phyloP scores from a whole-genome alignment of 2,888 invertebrate genomes.

The Platerodrilus igneus region DNA sequence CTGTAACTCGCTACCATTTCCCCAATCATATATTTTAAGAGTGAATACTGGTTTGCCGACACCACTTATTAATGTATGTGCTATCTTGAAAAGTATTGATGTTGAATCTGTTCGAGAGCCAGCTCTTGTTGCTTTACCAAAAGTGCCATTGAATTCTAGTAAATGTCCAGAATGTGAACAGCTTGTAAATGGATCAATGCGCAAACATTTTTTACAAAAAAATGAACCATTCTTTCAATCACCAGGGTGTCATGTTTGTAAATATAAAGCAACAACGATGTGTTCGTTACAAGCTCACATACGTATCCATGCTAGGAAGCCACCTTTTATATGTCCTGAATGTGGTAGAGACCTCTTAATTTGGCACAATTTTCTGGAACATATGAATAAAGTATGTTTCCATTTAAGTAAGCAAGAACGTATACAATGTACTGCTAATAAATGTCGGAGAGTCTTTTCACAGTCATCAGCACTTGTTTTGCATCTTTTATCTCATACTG shows the following conservation, averaged over 20 bases:
- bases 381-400: conserved; percentile 50
- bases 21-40: too few species aligned
- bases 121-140: too few species aligned
- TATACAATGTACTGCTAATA: conserved; percentile 38
- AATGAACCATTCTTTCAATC: conserved; percentile 34
- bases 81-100: too few species aligned
- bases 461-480: conserved; percentile 48
- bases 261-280: conserved; percentile 44
- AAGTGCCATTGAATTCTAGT: too few species aligned
- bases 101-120: too few species aligned
- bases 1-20: background rate
- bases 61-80: too few species aligned
- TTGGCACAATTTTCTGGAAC: conserved; percentile 50
- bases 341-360: conserved; percentile 55
- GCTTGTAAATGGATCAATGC: conserved; percentile 21
- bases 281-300: conserved; percentile 55
- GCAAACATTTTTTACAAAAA: conserved; percentile 36
- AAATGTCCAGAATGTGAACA: conserved; percentile 36
- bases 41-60: too few species aligned
- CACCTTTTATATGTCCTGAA: conserved; percentile 63
- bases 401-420: conserved; percentile 43
- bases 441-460: conserved; percentile 47
- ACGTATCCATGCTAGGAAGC: conserved; percentile 54
- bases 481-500: conserved; percentile 51
- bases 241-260: conserved; percentile 37